Percentiles rank a stretch among this genome's conserved stretches.
Conservation (phyloP, 2,888 invertebrate genomes). For the Ectemnius lituratus region DNA sequence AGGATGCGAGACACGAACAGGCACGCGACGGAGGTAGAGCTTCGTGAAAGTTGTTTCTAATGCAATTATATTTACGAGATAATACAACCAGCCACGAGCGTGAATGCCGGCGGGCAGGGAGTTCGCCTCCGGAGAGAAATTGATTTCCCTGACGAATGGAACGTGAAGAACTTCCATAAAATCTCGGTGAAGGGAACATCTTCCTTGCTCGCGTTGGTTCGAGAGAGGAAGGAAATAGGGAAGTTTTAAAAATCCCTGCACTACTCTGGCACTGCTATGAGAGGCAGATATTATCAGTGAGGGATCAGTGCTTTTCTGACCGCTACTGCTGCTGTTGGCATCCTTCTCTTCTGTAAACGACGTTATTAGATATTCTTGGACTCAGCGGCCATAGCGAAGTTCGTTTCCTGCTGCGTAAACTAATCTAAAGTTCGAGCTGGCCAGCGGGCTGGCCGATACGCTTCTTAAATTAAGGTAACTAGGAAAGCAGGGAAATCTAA, state of each 20-base stretch:
- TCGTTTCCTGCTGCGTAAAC: constrained; percentile 5
- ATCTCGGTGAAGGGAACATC: background rate
- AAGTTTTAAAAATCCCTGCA: constrained; percentile 7
- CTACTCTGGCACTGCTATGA: background rate
- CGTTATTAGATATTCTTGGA: constrained; percentile 7
- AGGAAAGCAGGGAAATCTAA: no score
- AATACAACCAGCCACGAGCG: background rate
- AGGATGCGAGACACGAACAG: background rate
- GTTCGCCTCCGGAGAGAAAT: constrained; percentile 3
- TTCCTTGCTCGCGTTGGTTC: no score
- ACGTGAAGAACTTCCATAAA: constrained; percentile 8
- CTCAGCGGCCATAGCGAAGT: background rate
- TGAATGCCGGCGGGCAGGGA: background rate
- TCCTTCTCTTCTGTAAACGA: background rate
- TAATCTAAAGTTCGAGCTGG: background rate
- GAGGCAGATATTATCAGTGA: background rate
- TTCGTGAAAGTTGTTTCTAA: background rate
- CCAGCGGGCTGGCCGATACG: no score
- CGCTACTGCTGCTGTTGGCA: background rate
- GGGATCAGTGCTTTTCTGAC: background rate
- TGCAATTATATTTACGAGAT: constrained; percentile 3
- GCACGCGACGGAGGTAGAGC: background rate
- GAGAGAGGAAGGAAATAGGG: background rate
- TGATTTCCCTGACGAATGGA: constrained; percentile 11
- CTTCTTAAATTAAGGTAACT: no score